phyloP scores from a whole-genome alignment of 2,888 invertebrate genomes.

The Ischnus inquisitorius region DNA sequence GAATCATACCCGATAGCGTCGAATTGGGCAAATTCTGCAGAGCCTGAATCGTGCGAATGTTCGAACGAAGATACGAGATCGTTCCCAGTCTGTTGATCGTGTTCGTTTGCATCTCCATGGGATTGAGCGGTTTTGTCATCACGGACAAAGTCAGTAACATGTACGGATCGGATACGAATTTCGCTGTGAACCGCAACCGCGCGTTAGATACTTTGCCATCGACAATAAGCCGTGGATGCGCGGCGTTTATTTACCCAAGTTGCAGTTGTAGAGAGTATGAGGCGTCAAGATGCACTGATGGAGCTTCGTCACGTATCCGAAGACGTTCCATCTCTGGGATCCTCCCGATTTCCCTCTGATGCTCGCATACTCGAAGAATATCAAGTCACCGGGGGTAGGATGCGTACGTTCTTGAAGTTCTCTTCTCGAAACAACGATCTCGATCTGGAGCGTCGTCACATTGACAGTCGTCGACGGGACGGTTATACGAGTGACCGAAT shows the following conservation, averaged over 20 bases:
- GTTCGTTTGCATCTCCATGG: conserved; percentile 72
- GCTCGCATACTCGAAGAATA: conserved; percentile 77
- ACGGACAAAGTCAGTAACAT: conserved; percentile 78
- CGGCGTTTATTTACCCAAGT: conserved; percentile 70
- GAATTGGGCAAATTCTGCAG: conserved; percentile 88
- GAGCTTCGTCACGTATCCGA: conserved; percentile 77
- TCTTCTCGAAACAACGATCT: conserved; percentile 75
- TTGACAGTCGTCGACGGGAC: conserved; percentile 61
- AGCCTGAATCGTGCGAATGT: conserved; percentile 88
- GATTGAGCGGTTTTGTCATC: conserved; percentile 75
- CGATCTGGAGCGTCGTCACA: conserved; percentile 75
- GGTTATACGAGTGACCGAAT: conserved; percentile 69
- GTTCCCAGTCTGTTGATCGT: conserved; percentile 77
- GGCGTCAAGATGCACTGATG: conserved; percentile 70
- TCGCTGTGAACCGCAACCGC: conserved; percentile 62
- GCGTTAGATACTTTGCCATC: not conserved
- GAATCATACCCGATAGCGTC: conserved; percentile 87
- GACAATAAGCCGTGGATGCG: not conserved
- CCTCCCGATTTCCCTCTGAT: conserved; percentile 34
- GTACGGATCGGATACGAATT: conserved; percentile 73
- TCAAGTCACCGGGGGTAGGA: conserved; percentile 80
- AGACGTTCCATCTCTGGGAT: conserved; percentile 71
- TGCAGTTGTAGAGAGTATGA: conserved; percentile 74
- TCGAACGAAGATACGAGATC: conserved; percentile 84
- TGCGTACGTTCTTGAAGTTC: conserved; percentile 70